A percentile compares a stretch with the other conserved stretches of the same genome.
Evolutionary conservation across 2,113 vertebrate genomes (phyloP).

Genomic region (Crotalus helleri): DNA sequence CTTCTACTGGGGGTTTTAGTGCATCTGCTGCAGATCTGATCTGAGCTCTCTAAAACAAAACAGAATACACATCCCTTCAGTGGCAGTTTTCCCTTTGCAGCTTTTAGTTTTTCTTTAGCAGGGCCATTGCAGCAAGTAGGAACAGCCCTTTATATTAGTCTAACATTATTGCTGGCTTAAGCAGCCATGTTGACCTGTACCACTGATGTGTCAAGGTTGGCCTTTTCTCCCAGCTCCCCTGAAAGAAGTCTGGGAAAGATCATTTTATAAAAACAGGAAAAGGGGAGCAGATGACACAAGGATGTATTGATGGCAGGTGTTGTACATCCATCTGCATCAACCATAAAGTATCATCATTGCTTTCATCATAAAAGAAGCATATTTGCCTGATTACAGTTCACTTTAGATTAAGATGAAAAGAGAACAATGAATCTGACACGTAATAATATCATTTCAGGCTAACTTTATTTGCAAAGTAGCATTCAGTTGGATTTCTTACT

Average conservation of each 20-base stretch:
- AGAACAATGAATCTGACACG: not conserved
- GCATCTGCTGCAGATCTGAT: constrained; percentile 54
- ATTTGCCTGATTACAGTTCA: not conserved
- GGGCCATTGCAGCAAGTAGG: constrained; percentile 65
- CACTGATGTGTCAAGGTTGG: constrained; percentile 66
- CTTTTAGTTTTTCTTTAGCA: constrained; percentile 70
- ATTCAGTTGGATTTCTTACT: not conserved
- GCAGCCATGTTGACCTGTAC: constrained; percentile 71
- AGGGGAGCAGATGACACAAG: constrained; percentile 27
- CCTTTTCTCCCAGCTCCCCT: constrained; percentile 61
- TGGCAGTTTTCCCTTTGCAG: constrained; percentile 70
- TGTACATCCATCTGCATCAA: not conserved
- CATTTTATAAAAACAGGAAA: constrained; percentile 59
- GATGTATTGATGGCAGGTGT: not conserved
- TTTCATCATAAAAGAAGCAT: not conserved
- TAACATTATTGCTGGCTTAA: constrained; percentile 75
- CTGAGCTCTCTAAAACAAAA: constrained; percentile 51
- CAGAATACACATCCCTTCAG: constrained; percentile 46
- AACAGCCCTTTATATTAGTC: constrained; percentile 72
- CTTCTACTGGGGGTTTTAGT: constrained; percentile 39
- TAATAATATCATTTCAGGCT: not conserved
- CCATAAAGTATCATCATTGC: not conserved
- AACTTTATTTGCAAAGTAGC: not conserved
- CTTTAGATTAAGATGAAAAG: not conserved
- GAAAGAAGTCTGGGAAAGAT: constrained; percentile 72